These are phyloP conservation scores for Phenganax stokvisi DNA, from an alignment of 92 coral and sea anemone species.

Conservation along the genomic window DNA sequence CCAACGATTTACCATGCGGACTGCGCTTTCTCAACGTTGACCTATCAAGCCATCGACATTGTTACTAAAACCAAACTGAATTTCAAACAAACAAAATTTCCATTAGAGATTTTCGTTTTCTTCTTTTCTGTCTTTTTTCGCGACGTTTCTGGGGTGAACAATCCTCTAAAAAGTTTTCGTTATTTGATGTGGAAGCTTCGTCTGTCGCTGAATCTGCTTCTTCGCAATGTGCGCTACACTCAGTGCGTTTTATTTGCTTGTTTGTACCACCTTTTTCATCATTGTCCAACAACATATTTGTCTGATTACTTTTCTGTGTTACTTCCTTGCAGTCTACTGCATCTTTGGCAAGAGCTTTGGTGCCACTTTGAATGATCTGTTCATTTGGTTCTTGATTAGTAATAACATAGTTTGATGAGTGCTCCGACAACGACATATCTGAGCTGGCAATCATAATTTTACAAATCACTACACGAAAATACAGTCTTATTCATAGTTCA, in stretches of 20 bases:
- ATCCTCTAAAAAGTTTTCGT: conserved; percentile 11
- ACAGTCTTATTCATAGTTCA: background rate
- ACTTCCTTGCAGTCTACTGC: background rate
- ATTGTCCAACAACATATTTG: background rate
- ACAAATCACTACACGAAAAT: conserved; percentile 5
- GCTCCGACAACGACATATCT: conserved; percentile 18
- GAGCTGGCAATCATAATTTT: conserved; percentile 34
- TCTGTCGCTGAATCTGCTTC: background rate
- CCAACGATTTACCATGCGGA: too few species aligned
- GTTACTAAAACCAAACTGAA: too few species aligned
- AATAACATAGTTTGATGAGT: background rate
- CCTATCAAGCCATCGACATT: too few species aligned
- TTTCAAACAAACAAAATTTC: conserved; percentile 38
- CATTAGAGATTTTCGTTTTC: conserved; percentile 34
- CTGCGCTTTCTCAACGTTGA: too few species aligned
- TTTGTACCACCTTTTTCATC: background rate
- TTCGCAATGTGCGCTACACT: background rate
- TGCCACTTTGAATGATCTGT: background rate
- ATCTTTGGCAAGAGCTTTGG: background rate
- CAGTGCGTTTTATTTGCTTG: background rate
- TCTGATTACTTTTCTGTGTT: background rate
- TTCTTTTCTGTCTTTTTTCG: conserved; percentile 36
- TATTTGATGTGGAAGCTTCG: conserved; percentile 4
- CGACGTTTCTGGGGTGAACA: conserved; percentile 43
- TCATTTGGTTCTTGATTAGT: conserved; percentile 6